Conservation (phyloP, 2,113 vertebrate genomes). For the Pygoscelis adeliae region DNA sequence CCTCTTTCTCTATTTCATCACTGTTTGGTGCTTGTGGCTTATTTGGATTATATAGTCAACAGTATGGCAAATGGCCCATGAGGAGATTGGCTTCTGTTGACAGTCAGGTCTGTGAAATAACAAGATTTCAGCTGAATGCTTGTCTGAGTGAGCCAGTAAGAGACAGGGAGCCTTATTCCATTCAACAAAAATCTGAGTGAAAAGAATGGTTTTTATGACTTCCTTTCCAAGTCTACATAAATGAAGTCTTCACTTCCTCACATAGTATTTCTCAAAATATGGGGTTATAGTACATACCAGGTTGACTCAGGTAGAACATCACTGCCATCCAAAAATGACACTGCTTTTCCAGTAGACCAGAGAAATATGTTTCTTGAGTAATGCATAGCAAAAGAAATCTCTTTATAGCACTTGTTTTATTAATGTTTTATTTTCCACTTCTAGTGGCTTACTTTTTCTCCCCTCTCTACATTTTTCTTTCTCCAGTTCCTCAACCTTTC, state of each 20-base stretch:
- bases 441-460: background rate
- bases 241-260: constrained; percentile 18
- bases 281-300: constrained; percentile 1
- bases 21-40: background rate
- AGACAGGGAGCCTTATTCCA: background rate
- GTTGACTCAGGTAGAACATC: background rate
- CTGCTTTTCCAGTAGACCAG: background rate
- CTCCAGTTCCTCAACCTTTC: background rate
- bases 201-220: background rate
- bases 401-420: background rate
- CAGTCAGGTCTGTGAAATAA: background rate
- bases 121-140: background rate
- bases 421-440: background rate
- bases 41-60: background rate
- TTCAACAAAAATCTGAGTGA: background rate
- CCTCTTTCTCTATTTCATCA: background rate
- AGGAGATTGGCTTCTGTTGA: background rate
- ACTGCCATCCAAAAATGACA: background rate
- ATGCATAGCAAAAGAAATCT: constrained; percentile 1
- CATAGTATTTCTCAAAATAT: background rate
- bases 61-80: background rate
- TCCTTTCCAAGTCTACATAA: constrained; percentile 23
- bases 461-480: background rate
- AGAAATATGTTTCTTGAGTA: background rate
- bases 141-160: background rate